A percentile compares a stretch with the other conserved stretches of the same genome.
These are phyloP conservation scores for Neodiprion virginianus DNA, from an alignment of 1,140 invertebrate species.

Conservation along the genomic window DNA sequence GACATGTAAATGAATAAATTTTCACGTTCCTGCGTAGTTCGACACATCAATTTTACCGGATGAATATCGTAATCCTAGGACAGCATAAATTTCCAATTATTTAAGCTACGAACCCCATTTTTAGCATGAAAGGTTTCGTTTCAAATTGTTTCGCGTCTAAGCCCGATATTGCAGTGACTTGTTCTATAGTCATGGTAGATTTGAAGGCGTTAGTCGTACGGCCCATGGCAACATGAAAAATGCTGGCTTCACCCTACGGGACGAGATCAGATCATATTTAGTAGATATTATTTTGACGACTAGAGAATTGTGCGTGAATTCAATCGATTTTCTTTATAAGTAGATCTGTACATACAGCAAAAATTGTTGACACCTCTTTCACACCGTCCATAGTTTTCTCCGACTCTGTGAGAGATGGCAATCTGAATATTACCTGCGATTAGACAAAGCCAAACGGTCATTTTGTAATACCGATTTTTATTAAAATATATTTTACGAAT, in stretches of 20 bases:
- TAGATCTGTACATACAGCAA: constrained; percentile 62
- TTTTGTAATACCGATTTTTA: background rate
- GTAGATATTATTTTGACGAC: constrained; percentile 15
- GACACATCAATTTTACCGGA: too few relatives aligned
- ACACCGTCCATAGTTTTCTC: constrained; percentile 62
- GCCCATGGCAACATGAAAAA: constrained; percentile 67
- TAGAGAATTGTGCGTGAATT: constrained; percentile 19
- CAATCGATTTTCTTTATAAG: background rate
- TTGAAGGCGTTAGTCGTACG: constrained; percentile 55
- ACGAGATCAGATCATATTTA: background rate
- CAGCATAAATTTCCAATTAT: too few relatives aligned
- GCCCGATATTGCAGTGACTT: constrained; percentile 58
- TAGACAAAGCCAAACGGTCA: constrained; percentile 18
- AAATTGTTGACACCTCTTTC: constrained; percentile 66
- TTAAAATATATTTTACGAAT: background rate
- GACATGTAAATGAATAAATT: constrained; percentile 6
- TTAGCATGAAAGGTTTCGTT: constrained; percentile 61
- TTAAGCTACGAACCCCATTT: constrained; percentile 61
- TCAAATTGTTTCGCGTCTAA: constrained; percentile 54
- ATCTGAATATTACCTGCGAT: constrained; percentile 75
- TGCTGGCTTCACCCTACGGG: constrained; percentile 64
- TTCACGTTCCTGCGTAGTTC: too few relatives aligned
- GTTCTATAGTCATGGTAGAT: constrained; percentile 59
- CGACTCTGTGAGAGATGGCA: constrained; percentile 75
- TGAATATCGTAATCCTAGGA: too few relatives aligned